These are phyloP conservation scores for Semaprochilodus insignis DNA, from an alignment of 2,797 vertebrate species.

Conservation along the genomic window DNA sequence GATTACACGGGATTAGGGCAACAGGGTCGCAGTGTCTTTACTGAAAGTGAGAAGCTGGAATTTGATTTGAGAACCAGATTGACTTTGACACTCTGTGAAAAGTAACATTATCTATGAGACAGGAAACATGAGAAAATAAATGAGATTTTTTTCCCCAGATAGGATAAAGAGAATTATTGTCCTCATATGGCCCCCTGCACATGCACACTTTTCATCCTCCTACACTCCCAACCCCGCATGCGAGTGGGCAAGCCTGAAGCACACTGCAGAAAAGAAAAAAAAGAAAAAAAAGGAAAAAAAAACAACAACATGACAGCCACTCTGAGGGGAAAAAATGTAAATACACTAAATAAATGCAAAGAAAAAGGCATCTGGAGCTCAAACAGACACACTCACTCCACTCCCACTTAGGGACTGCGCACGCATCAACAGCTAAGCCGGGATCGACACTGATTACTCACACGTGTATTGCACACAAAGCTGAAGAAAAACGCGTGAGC, in stretches of 20 bases:
- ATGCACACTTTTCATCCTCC: slow-evolving; percentile 21
- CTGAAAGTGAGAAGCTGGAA: slow-evolving; percentile 14
- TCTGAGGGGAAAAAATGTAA: slow-evolving; percentile 22
- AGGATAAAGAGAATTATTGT: slow-evolving; percentile 22
- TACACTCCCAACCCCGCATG: slow-evolving; percentile 20
- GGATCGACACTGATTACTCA: slow-evolving; percentile 8
- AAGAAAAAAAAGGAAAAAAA: neutral
- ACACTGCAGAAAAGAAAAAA: slow-evolving; percentile 14
- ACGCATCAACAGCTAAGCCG: neutral
- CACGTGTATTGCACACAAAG: slow-evolving; percentile 10
- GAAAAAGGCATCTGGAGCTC: slow-evolving; percentile 1
- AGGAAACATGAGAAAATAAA: too few relatives aligned
- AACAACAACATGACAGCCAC: slow-evolving; percentile 14
- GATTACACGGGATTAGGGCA: neutral
- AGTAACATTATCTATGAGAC: neutral
- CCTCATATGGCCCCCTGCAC: neutral
- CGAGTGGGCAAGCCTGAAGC: slow-evolving; percentile 28
- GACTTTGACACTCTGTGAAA: neutral
- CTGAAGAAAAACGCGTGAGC: neutral
- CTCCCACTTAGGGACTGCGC: slow-evolving; percentile 9
- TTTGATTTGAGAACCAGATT: slow-evolving; percentile 11
- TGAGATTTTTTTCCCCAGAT: neutral
- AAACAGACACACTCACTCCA: neutral
- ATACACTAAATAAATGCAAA: slow-evolving; percentile 42
- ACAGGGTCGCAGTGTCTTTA: neutral